phyloP scores from a whole-genome alignment of 1,140 invertebrate species.

The Lethocerus indicus region DNA sequence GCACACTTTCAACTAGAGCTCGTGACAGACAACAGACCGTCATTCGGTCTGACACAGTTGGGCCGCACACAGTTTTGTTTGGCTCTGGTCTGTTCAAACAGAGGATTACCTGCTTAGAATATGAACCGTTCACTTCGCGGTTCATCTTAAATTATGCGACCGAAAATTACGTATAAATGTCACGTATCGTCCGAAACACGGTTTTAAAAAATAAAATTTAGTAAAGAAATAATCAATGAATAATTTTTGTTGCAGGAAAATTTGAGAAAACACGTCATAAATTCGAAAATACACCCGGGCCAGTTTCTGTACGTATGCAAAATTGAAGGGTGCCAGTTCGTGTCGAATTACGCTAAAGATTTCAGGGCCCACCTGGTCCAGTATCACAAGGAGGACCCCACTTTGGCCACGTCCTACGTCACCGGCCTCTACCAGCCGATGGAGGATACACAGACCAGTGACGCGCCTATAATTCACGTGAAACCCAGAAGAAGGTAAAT shows the following conservation, averaged over 20 bases:
- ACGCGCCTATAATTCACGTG: neutral
- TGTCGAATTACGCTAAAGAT: constrained; percentile 44
- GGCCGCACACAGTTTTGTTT: too few relatives aligned
- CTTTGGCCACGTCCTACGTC: constrained; percentile 27
- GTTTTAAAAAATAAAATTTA: neutral
- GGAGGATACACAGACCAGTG: constrained; percentile 18
- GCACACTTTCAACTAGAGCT: too few relatives aligned
- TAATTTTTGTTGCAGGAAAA: constrained; percentile 45
- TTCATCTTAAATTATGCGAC: too few relatives aligned
- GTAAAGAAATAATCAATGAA: neutral
- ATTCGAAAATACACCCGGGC: constrained; percentile 59
- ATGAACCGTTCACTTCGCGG: too few relatives aligned
- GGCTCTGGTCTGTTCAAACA: too few relatives aligned
- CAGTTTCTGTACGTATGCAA: constrained; percentile 58
- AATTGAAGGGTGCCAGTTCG: constrained; percentile 23
- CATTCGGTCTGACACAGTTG: too few relatives aligned
- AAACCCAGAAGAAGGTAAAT: neutral
- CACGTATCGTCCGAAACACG: neutral
- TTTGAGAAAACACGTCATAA: constrained; percentile 66
- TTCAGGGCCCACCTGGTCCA: constrained; percentile 44
- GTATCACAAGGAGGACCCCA: constrained; percentile 32
- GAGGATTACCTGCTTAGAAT: too few relatives aligned
- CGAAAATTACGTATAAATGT: too few relatives aligned
- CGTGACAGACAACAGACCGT: too few relatives aligned
- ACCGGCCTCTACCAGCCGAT: constrained; percentile 26